Percentiles rank a stretch among this genome's conserved stretches.
These are phyloP conservation scores for Labia minor DNA, from an alignment of 2,888 invertebrate genomes.

Conservation along the genomic window DNA sequence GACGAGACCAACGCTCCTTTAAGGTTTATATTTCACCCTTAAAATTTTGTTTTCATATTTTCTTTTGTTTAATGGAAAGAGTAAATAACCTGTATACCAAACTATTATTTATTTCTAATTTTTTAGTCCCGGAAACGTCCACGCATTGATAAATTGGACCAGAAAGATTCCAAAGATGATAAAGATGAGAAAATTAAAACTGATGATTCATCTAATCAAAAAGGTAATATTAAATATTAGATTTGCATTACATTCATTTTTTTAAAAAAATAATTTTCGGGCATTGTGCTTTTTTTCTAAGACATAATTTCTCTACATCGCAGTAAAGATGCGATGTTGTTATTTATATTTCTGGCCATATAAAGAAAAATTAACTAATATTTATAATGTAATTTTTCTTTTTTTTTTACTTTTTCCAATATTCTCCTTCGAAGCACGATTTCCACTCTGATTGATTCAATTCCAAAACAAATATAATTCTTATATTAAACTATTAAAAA, in stretches of 20 bases:
- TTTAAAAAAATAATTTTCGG: constrained; percentile 14
- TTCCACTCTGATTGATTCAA: too few species aligned
- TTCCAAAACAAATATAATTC: too few species aligned
- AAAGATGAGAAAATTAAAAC: constrained; percentile 38
- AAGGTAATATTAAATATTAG: constrained; percentile 31
- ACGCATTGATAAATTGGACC: constrained; percentile 51
- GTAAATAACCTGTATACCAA: neutral
- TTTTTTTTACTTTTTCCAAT: too few species aligned
- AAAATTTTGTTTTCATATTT: neutral
- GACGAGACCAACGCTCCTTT: constrained; percentile 39
- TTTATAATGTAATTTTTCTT: too few species aligned
- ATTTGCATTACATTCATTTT: neutral
- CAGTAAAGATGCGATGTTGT: neutral
- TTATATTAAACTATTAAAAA: too few species aligned
- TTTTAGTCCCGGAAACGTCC: constrained; percentile 54
- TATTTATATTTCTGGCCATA: neutral
- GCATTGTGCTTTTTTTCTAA: neutral
- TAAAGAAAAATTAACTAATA: too few species aligned
- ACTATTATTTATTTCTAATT: constrained; percentile 23
- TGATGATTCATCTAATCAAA: constrained; percentile 36
- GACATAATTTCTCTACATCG: neutral
- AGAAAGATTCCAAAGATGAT: constrained; percentile 30
- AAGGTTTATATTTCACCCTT: neutral
- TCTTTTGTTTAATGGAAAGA: constrained; percentile 13
- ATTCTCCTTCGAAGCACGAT: too few species aligned